phyloP scores from a whole-genome alignment of 2,113 vertebrate genomes.

The Cephalopholis sonnerati region DNA sequence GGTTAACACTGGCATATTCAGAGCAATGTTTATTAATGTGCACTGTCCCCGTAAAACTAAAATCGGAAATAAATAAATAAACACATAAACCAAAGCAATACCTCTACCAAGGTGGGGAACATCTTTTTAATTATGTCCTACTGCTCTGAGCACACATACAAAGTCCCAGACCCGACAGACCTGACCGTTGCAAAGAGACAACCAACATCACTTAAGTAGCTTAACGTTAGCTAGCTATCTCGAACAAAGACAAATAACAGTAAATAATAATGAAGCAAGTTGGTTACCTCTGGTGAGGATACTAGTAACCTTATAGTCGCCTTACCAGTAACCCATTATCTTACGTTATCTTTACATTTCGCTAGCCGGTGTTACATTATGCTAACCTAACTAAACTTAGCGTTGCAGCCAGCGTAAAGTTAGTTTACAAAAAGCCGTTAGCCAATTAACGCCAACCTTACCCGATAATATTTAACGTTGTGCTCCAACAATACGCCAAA shows the following conservation, averaged over 20 bases:
- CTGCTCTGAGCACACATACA: neutral
- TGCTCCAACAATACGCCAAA: neutral
- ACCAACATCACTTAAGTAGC: neutral
- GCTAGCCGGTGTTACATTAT: neutral
- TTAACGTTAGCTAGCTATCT: neutral
- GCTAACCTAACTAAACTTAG: neutral
- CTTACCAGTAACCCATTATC: rapidly evolving
- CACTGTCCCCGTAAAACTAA: too few relatives aligned
- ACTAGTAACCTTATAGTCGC: rapidly evolving
- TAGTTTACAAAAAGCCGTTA: neutral
- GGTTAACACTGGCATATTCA: too few relatives aligned
- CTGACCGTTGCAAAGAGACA: neutral
- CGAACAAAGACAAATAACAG: neutral
- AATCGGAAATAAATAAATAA: too few relatives aligned
- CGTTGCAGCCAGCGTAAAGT: neutral
- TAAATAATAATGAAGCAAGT: neutral
- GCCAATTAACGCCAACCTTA: constrained; percentile 12
- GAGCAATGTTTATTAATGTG: too few relatives aligned
- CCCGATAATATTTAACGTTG: constrained; percentile 11
- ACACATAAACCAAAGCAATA: neutral
- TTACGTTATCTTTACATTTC: neutral
- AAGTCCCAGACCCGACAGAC: too few relatives aligned
- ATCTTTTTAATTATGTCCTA: neutral
- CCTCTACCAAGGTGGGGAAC: neutral
- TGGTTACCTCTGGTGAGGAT: neutral